Percentiles rank a stretch among this genome's conserved stretches.
Conservation (phyloP, 2,888 invertebrate species). For the Drosophila koepferae region DNA sequence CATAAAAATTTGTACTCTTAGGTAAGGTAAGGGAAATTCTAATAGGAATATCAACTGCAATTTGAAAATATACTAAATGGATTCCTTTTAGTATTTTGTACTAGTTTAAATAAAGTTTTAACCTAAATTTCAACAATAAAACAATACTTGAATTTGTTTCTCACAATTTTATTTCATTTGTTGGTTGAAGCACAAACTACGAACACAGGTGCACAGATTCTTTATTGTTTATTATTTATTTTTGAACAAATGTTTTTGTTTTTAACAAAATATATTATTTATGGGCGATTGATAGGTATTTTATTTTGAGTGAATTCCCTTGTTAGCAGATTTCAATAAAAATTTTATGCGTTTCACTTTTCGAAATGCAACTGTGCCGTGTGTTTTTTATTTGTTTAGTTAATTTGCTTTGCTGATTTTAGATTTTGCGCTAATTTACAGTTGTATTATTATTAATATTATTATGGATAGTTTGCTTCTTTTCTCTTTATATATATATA, state of each 20-base stretch:
- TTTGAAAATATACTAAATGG: not conserved
- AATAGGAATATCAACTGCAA: not conserved
- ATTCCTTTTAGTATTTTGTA: no score
- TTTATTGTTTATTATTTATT: slow-evolving; percentile 28
- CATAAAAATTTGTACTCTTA: not conserved
- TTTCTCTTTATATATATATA: slow-evolving; percentile 26
- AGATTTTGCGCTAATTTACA: slow-evolving; percentile 47
- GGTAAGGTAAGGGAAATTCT: not conserved
- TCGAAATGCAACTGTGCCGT: slow-evolving; percentile 36
- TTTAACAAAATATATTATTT: slow-evolving; percentile 55
- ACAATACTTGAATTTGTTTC: slow-evolving; percentile 17
- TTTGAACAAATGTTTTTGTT: slow-evolving; percentile 41
- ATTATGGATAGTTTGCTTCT: slow-evolving; percentile 37
- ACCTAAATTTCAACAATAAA: not conserved
- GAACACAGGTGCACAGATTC: slow-evolving; percentile 65
- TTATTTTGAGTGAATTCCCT: slow-evolving; percentile 35
- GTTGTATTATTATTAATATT: slow-evolving; percentile 31
- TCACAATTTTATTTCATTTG: slow-evolving; percentile 59
- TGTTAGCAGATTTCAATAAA: slow-evolving; percentile 33
- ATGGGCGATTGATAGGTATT: slow-evolving; percentile 7
- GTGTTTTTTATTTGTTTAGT: slow-evolving; percentile 20
- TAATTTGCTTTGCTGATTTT: slow-evolving; percentile 43
- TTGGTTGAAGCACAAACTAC: slow-evolving; percentile 61
- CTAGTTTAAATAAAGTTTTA: not conserved
- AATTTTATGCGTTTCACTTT: not conserved